Evolutionary conservation across 2,113 vertebrate species (phyloP).

Genomic region (Lamprotornis superbus): DNA sequence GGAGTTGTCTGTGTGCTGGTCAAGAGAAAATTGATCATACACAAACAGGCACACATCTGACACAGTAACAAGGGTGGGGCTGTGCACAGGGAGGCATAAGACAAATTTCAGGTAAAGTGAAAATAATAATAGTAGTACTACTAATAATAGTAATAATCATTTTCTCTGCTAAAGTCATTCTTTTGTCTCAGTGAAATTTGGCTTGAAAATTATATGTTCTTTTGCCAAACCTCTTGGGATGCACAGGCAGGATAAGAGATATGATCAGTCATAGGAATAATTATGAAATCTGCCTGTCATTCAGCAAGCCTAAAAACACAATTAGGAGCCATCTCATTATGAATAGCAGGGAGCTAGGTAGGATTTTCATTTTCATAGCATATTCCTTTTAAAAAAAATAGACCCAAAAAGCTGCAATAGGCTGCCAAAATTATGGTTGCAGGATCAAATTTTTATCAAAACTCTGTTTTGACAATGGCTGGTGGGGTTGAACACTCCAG

Average conservation of each 20-base stretch:
- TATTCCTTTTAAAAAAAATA: not conserved
- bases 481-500: not conserved
- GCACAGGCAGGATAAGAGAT: not conserved
- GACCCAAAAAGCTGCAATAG: not conserved
- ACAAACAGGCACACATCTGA: not conserved
- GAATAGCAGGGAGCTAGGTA: not conserved
- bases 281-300: conserved; percentile 50
- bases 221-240: conserved; percentile 28
- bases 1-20: not conserved
- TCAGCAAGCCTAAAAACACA: not conserved
- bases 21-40: not conserved
- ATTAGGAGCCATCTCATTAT: not conserved
- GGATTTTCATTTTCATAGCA: not conserved
- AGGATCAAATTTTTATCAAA: not conserved
- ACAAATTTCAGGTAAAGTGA: not conserved
- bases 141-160: not conserved
- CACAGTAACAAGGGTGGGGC: rapidly evolving
- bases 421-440: not conserved
- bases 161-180: not conserved
- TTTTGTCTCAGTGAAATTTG: not conserved
- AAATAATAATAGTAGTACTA: not conserved
- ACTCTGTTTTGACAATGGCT: not conserved
- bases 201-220: not conserved
- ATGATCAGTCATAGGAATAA: conserved; percentile 11
- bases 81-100: not conserved